Evolutionary conservation across 2,888 invertebrate genomes (phyloP).

Genomic region (Leptinotarsa juncta): DNA sequence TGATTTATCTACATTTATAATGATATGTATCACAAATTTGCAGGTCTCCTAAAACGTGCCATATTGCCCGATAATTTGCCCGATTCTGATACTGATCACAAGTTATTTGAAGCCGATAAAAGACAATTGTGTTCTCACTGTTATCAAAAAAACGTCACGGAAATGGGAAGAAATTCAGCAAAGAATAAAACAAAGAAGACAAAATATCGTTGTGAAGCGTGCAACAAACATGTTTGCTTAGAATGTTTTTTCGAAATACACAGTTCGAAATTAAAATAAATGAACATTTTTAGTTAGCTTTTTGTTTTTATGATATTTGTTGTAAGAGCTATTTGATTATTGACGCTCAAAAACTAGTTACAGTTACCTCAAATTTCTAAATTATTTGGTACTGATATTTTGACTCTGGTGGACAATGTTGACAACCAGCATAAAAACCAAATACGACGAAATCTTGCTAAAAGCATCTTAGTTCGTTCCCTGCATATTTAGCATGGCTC

Average conservation of each 20-base stretch:
- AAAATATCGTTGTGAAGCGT: background rate
- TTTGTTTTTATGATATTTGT: background rate
- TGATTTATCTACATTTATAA: background rate
- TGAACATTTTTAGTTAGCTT: background rate
- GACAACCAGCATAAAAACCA: background rate
- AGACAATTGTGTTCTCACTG: conserved; percentile 1
- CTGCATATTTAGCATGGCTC: background rate
- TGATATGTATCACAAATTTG: background rate
- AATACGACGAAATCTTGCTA: background rate
- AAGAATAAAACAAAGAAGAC: conserved; percentile 2
- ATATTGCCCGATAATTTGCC: background rate
- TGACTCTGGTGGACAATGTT: background rate
- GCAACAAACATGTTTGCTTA: background rate
- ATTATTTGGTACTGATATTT: background rate
- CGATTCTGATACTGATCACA: background rate
- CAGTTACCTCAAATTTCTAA: background rate
- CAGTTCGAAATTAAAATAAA: background rate
- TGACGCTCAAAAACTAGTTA: background rate
- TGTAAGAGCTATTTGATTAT: background rate
- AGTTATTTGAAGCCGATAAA: conserved; percentile 2
- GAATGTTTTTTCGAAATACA: background rate
- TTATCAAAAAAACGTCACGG: background rate
- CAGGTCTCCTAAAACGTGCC: background rate
- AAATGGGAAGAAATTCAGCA: background rate
- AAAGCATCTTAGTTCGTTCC: background rate